Evolutionary conservation across 2,888 invertebrate species (phyloP).

Genomic region (Isoperla grammatica): DNA sequence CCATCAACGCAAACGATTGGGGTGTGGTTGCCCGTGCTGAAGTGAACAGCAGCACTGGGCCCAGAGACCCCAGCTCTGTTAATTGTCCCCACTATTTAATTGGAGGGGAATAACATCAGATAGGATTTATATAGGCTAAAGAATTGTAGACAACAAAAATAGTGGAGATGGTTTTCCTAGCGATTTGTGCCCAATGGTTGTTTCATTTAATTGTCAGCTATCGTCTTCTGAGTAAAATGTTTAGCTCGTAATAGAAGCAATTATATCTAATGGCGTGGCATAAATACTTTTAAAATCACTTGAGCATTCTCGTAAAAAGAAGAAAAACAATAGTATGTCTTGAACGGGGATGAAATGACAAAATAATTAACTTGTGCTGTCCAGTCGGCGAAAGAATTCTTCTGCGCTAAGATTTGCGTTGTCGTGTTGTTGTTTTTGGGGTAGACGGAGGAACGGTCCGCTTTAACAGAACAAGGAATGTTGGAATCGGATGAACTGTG

Average conservation of each 20-base stretch:
- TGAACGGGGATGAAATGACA: too few relatives aligned
- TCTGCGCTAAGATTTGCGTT: too few relatives aligned
- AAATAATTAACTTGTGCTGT: too few relatives aligned
- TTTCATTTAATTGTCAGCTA: constrained; percentile 18
- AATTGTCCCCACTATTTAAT: constrained; percentile 15
- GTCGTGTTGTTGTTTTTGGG: too few relatives aligned
- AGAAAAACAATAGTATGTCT: too few relatives aligned
- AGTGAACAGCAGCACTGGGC: too few relatives aligned
- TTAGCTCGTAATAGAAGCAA: constrained; percentile 16
- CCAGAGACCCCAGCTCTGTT: constrained; percentile 10
- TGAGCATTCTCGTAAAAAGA: neutral
- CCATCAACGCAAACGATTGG: neutral
- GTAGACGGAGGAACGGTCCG: too few relatives aligned
- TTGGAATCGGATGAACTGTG: too few relatives aligned
- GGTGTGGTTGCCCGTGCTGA: too few relatives aligned
- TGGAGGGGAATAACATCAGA: constrained; percentile 17
- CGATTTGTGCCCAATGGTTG: constrained; percentile 16
- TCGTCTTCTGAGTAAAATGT: constrained; percentile 17
- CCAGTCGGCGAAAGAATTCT: too few relatives aligned
- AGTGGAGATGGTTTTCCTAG: constrained; percentile 10
- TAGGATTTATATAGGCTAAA: constrained; percentile 17
- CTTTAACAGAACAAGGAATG: too few relatives aligned
- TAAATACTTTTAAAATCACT: constrained; percentile 15
- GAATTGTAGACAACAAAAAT: constrained; percentile 15
- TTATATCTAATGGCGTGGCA: constrained; percentile 16